phyloP scores from a whole-genome alignment of 2,797 vertebrate genomes.

The Clarias pachynema region DNA sequence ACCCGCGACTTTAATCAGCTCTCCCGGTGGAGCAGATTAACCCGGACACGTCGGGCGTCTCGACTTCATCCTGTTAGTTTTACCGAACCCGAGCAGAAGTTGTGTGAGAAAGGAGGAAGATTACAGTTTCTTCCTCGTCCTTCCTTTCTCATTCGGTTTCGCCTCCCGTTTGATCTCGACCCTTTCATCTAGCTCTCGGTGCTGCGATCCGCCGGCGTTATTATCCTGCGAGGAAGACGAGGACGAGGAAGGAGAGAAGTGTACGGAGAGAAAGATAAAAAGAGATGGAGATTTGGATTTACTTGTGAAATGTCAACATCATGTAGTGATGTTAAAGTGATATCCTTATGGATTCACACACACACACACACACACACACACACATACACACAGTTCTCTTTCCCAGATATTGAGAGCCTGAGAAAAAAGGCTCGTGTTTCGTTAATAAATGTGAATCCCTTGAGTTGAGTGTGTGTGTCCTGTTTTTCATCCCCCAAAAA shows the following conservation, averaged over 20 bases:
- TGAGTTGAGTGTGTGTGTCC: not conserved
- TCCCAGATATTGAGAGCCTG: not conserved
- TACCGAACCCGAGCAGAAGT: not conserved
- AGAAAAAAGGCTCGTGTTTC: not conserved
- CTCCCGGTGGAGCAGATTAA: not conserved
- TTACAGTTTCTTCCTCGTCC: not conserved
- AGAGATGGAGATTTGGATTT: conserved; percentile 15
- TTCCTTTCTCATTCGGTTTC: conserved; percentile 8
- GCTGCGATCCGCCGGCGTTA: conserved; percentile 12
- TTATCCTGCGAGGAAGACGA: conserved; percentile 20
- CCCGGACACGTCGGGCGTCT: not conserved
- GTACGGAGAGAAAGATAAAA: conserved; percentile 2
- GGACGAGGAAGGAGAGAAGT: not conserved
- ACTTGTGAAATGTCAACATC: conserved; percentile 14
- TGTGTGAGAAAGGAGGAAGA: conserved; percentile 1
- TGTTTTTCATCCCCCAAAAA: not conserved
- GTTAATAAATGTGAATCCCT: not conserved
- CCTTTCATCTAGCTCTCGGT: conserved; percentile 26
- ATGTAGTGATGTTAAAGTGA: conserved; percentile 1
- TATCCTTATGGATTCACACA: not conserved
- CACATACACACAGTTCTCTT: not conserved
- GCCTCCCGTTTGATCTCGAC: conserved; percentile 31
- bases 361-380: conserved; percentile 16
- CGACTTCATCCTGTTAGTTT: not conserved
- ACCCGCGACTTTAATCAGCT: not conserved